Evolutionary conservation across 1,140 invertebrate species (phyloP), one percentile per base, ranked within the genome.

Genomic region (Brachionus plicatilis): DNA sequence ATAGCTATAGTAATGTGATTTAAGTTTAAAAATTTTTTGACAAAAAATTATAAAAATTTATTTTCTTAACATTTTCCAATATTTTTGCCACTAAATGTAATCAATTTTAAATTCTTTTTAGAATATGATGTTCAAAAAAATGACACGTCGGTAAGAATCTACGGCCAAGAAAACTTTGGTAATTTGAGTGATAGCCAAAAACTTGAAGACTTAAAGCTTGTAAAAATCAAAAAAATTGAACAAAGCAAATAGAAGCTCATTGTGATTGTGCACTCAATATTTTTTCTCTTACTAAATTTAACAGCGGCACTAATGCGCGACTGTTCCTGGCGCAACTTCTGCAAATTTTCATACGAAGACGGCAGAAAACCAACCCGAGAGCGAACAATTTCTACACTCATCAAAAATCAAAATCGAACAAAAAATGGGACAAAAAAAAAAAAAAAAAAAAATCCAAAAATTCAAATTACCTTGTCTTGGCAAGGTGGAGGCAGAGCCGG

Each of bases 241-340:
- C 27, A 29, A 29, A 29, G 27, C 27, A n/a, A n/a, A n/a, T n/a
- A n/a, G n/a, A n/a, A n/a, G n/a, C n/a, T n/a, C n/a, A n/a, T n/a
- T n/a, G n/a, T n/a, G n/a, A 29, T 29, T 45, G 45, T 47, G 45
- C 45, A 47, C 45, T 47, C 6, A 83, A 85, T 87, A 86, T 76
- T 86, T 82, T 27, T 56, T 75, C 53, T 88, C 53, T 88, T 87
- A 84, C 88, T 86, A 87, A 76, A 47, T 76, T 76, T 76, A 76
- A 37, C 47, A 50, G 72, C 72, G 43, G 41, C 47, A 12, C 41
- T 76, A 29, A 50, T 37, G 47, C 72, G 72, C 20, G 20, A 27
- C 27, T 50, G 72, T 12, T 50, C 72, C 43, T 76, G 41, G 24
- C 45, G 43, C 50, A 76, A 50, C 14, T 76, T 76, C 43, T 76